A percentile compares a stretch with the other conserved stretches of the same genome.
Evolutionary conservation across 2,888 invertebrate genomes (phyloP).

Genomic region (Selenia dentaria): DNA sequence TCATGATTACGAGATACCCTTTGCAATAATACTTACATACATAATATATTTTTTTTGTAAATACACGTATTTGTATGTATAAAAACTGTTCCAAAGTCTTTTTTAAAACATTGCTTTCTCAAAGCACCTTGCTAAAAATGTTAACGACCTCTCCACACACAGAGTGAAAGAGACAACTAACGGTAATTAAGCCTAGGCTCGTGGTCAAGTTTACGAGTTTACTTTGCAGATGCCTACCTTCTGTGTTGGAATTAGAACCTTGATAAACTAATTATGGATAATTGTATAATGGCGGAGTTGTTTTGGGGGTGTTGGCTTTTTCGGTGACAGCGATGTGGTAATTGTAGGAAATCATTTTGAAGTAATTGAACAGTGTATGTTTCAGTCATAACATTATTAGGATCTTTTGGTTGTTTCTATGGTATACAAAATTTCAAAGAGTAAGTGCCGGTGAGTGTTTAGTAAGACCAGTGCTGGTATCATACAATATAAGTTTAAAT

Average conservation of each 20-base stretch:
- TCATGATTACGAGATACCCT: too few species aligned
- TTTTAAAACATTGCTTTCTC: background rate
- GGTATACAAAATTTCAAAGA: too few species aligned
- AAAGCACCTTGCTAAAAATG: background rate
- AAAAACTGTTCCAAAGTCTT: too few species aligned
- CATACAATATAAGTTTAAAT: too few species aligned
- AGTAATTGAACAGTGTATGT: background rate
- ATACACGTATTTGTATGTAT: too few species aligned
- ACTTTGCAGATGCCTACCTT: slow-evolving; percentile 41
- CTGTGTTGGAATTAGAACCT: slow-evolving; percentile 37
- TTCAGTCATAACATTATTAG: too few species aligned
- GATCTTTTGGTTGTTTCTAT: too few species aligned
- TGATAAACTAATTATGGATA: slow-evolving; percentile 44
- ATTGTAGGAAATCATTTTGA: slow-evolving; percentile 11
- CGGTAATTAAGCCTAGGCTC: slow-evolving; percentile 58
- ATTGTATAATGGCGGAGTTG: slow-evolving; percentile 44
- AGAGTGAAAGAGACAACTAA: slow-evolving; percentile 50
- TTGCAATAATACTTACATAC: too few species aligned
- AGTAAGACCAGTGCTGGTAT: too few species aligned
- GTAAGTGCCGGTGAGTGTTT: too few species aligned
- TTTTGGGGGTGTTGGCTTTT: slow-evolving; percentile 18
- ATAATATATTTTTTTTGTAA: too few species aligned
- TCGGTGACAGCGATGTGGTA: slow-evolving; percentile 11
- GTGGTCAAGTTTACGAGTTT: slow-evolving; percentile 56
- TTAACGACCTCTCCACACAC: slow-evolving; percentile 22